Evolutionary conservation across 2,888 invertebrate genomes (phyloP), one percentile per base, ranked within the genome.

Genomic region (Elgonia sp.): DNA sequence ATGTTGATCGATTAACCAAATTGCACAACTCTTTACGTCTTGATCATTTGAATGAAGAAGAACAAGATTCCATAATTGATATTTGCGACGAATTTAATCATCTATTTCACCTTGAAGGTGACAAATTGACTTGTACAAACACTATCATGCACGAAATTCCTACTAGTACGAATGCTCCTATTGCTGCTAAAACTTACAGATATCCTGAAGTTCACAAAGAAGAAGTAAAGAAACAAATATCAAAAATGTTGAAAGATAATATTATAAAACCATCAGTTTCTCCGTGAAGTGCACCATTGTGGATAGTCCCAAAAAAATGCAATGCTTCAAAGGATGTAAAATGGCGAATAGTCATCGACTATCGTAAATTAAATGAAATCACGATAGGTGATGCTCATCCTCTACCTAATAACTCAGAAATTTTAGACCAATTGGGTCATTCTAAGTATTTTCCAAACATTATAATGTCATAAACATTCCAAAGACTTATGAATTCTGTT

Each of bases 251-350:
- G n/a, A 80, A 90, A 7, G 77, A 90, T 18, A 90, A 90, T 16
- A 87, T 92, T 12, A 91, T 92, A 14, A 72, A 89, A 73, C 91
- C 89, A 6, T 92, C 92, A 2, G 86, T 79, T 4, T 92, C 91
- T 29, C 93, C 94, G 0, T 95, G 93, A 92, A 89, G 92, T 7
- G 90, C 92, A 1, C 94, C 94, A 0, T 90, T 94, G 6, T 93
- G 94, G 3, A 65, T 95, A 0, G 93, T 94, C 1, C 89, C 89
- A 20, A 95, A 94, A 89, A 93, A 93, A 79, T 90, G 92, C 14
- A 89, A 88, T 14, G 87, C 89, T 18, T 85, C 84, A 7, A 89
- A 88, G 3, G 85, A 73, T 29, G 29, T 50, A 0, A 89, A 90
- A 72, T 91, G 77, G 50, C 46, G 92, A 57, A 87, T 93, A 10